These are phyloP conservation scores for Caracal caracal DNA, from an alignment of 2,113 vertebrate genomes.

Conservation along the genomic window DNA sequence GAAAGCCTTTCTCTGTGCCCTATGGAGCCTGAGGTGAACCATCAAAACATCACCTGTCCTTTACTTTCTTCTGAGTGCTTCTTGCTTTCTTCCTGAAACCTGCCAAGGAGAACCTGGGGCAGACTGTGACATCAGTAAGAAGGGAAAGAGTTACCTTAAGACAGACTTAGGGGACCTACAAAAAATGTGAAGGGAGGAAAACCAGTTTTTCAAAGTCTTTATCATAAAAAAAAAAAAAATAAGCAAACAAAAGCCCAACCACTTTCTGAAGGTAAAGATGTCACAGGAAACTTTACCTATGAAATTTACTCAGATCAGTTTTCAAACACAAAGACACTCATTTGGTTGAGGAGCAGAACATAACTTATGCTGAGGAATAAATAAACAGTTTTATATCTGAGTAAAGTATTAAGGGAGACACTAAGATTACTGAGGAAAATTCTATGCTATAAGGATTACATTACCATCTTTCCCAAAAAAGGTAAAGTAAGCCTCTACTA, in stretches of 20 bases:
- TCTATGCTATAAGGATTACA: conserved; percentile 82
- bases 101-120: neutral
- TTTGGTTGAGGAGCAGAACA: conserved; percentile 11
- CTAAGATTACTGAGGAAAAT: conserved; percentile 73
- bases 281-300: neutral
- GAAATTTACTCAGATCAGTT: neutral
- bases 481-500: conserved; percentile 71
- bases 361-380: neutral
- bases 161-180: neutral
- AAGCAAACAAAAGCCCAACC: neutral
- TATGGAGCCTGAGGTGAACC: neutral
- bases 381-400: neutral
- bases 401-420: conserved; percentile 69
- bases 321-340: neutral
- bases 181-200: neutral
- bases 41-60: neutral
- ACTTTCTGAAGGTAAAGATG: neutral
- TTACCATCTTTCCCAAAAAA: conserved; percentile 82
- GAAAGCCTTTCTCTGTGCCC: neutral
- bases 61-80: neutral
- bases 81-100: neutral
- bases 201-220: neutral
- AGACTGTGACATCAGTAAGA: neutral
- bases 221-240: neutral
- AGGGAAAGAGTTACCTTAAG: neutral